These are phyloP conservation scores for Stenodera caucasica DNA, from an alignment of 2,888 invertebrate genomes.

Conservation along the genomic window DNA sequence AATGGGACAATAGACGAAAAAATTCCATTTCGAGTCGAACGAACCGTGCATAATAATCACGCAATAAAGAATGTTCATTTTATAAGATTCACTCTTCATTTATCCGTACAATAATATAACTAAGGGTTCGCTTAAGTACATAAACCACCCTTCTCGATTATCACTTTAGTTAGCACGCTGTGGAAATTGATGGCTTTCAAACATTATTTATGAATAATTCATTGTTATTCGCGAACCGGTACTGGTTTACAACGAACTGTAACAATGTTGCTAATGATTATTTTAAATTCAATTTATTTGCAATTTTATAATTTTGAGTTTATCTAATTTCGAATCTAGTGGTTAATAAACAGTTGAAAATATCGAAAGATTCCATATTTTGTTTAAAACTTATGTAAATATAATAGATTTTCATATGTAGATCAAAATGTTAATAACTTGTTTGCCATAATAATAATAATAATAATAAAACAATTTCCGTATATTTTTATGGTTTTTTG, in stretches of 20 bases:
- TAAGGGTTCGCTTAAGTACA: too few relatives aligned
- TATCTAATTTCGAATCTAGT: background rate
- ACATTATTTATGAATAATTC: background rate
- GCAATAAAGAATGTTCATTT: too few relatives aligned
- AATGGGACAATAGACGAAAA: background rate
- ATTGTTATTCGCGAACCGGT: background rate
- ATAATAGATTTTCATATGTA: conserved; percentile 2
- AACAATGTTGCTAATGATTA: background rate
- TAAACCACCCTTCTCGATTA: too few relatives aligned
- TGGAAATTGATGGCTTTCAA: too few relatives aligned
- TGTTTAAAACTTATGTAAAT: background rate
- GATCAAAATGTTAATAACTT: background rate
- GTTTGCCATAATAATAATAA: background rate
- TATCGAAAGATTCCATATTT: background rate
- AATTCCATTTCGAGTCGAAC: background rate
- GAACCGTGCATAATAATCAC: background rate
- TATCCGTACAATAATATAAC: too few relatives aligned
- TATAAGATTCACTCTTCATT: too few relatives aligned
- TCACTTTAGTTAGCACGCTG: too few relatives aligned
- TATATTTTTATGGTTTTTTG: background rate
- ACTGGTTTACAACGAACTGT: background rate
- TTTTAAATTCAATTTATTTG: background rate
- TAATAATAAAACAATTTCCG: background rate
- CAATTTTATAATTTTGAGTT: background rate
- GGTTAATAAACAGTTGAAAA: background rate